These are phyloP conservation scores for Peucedramus taeniatus DNA, from an alignment of 2,113 vertebrate genomes.

Conservation along the genomic window DNA sequence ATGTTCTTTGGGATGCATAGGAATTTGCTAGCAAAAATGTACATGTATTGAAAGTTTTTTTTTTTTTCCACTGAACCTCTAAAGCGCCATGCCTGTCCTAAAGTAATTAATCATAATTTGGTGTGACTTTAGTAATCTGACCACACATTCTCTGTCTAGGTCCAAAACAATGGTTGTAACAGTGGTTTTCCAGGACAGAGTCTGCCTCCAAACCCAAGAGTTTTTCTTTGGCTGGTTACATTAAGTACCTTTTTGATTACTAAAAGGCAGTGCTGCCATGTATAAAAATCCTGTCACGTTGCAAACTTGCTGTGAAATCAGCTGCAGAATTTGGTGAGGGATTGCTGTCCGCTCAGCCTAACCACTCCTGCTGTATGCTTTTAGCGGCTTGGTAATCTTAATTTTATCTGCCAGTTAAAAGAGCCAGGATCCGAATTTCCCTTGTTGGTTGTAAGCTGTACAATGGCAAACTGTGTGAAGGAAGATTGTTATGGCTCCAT, in stretches of 20 bases:
- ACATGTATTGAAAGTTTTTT: slow-evolving; percentile 36
- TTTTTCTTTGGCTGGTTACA: not conserved
- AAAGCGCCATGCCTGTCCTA: not conserved
- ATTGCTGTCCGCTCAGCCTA: not conserved
- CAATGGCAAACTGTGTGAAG: not conserved
- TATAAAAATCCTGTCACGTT: not conserved
- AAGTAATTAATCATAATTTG: not conserved
- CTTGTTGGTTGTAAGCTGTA: not conserved
- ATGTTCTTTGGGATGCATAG: slow-evolving; percentile 66
- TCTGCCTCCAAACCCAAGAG: not conserved
- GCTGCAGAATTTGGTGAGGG: not conserved
- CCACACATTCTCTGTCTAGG: not conserved
- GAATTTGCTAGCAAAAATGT: slow-evolving; percentile 70
- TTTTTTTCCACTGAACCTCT: slow-evolving; percentile 15
- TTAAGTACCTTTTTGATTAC: not conserved
- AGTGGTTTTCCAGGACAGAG: not conserved
- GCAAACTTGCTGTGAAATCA: slow-evolving; percentile 7
- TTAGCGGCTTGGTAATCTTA: not conserved
- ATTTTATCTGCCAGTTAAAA: not conserved
- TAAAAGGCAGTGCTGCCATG: not conserved
- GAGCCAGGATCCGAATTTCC: not conserved
- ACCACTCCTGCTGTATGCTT: not conserved
- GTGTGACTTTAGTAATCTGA: not conserved
- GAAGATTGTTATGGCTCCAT: not conserved
- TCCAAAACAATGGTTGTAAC: not conserved